phyloP scores from a whole-genome alignment of 2,797 vertebrate genomes.

The Pseudotriccus pelzelni region DNA sequence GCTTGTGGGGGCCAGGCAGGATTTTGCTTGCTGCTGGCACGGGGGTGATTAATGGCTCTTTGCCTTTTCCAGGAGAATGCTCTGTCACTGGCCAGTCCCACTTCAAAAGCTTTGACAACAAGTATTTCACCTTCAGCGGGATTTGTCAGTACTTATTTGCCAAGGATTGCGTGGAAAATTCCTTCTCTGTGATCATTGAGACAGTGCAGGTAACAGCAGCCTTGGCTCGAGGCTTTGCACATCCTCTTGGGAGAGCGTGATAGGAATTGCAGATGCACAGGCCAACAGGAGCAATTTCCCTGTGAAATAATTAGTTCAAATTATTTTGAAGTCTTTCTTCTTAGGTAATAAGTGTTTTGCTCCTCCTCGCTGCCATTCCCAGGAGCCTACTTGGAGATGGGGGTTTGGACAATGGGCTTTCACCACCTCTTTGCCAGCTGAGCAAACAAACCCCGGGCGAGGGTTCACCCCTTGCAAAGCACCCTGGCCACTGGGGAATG shows the following conservation, averaged over 20 bases:
- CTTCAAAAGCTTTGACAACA: conserved; percentile 96
- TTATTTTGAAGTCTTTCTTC: background rate
- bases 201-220: conserved; percentile 86
- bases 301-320: conserved; percentile 33
- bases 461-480: background rate
- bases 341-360: conserved; percentile 20
- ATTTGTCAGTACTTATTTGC: conserved; percentile 92
- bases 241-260: background rate
- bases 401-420: background rate
- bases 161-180: conserved; percentile 83
- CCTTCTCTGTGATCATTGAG: conserved; percentile 90
- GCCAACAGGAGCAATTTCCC: background rate
- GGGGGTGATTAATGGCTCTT: background rate
- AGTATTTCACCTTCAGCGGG: conserved; percentile 92
- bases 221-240: fast-evolving
- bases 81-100: conserved; percentile 94
- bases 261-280: background rate
- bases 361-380: background rate
- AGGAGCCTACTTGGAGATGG: background rate
- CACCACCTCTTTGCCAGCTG: background rate
- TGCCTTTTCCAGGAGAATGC: conserved; percentile 85
- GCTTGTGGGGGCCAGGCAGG: background rate
- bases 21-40: background rate
- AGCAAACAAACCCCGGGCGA: background rate
- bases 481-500: background rate